Evolutionary conservation across 1,140 invertebrate species (phyloP).

Genomic region (Thaumatotibia leucotreta): DNA sequence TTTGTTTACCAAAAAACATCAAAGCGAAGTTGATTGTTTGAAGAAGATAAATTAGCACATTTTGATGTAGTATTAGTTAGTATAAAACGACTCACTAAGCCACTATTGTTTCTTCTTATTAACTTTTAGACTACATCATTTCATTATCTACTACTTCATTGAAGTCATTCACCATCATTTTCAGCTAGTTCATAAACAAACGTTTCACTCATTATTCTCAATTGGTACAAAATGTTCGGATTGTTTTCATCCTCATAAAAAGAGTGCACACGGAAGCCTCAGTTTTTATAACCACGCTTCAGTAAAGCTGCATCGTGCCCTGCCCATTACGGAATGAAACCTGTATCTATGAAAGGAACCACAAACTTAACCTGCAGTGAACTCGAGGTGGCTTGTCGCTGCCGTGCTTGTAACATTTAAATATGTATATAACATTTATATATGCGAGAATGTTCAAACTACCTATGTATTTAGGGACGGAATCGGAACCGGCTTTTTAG

Average conservation of each 20-base stretch:
- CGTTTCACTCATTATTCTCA: neutral
- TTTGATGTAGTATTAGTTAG: no score
- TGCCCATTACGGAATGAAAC: slow-evolving; percentile 6
- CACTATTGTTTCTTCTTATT: no score
- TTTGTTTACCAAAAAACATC: no score
- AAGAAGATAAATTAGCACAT: no score
- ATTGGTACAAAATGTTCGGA: neutral
- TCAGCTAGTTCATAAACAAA: no score
- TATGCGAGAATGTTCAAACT: neutral
- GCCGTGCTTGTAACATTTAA: neutral
- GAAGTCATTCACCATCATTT: neutral
- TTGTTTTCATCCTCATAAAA: neutral
- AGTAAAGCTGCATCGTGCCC: neutral
- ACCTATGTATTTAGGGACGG: neutral
- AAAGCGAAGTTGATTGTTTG: no score
- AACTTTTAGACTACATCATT: no score
- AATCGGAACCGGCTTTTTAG: no score
- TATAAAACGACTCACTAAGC: no score
- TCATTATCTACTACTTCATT: no score
- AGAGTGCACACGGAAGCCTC: neutral
- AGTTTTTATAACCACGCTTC: neutral
- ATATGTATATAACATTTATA: neutral
- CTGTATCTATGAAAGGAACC: neutral
- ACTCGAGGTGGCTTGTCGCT: neutral
- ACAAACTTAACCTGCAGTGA: neutral